Base-by-base conservation (phyloP, 2,888 invertebrate genomes). In the Melinopterus prodromus region DNA sequence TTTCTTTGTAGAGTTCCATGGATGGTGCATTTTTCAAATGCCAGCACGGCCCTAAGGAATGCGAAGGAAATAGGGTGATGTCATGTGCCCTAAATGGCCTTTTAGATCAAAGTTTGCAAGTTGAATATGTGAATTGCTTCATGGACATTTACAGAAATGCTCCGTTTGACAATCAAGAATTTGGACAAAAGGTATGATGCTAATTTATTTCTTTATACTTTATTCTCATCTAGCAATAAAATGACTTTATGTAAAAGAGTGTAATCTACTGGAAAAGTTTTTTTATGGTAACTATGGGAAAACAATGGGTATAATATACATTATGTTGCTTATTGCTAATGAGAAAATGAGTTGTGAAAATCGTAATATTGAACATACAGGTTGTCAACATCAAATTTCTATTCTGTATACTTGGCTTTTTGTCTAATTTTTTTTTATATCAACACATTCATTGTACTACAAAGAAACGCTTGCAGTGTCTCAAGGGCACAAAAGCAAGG, bases 1-100 rank as follows among this genome's bases (percentile, higher is more conserved):
- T 35, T 78, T 53, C 37, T 80, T 83, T 83, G n/a, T 78, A 87
- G 86, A 87, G 87, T 81, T 78, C 83, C 14, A 82, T 84, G 71
- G 84, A 84, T 80, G 87, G 90, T 38, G 86, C 85, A 26, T 87
- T 90, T 0, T 93, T 93, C 83, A 86, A 88, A 81, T 94, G 94
- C 85, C 93, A 93, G 87, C 93, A 93, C 85, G 94, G 94, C 0
- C 90, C 92, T 0, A 83, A 87, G 0, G 94, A 94, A 86, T 94
- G 94, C 69, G 78, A 78, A 53, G 93, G 93, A 4, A 94, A 94
- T 85, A 88, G 91, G 79, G 89, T 93, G 69, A 93, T 93, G 85
- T 92, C 93, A 71, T 94, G 94, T 85, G 90, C 91, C 4, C 86
- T 93, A 77, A 85, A 87, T 69, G 85, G 84, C 80, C 85, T 90